phyloP scores from a whole-genome alignment of 2,888 invertebrate genomes.

The Drosophila atroscutellata region DNA sequence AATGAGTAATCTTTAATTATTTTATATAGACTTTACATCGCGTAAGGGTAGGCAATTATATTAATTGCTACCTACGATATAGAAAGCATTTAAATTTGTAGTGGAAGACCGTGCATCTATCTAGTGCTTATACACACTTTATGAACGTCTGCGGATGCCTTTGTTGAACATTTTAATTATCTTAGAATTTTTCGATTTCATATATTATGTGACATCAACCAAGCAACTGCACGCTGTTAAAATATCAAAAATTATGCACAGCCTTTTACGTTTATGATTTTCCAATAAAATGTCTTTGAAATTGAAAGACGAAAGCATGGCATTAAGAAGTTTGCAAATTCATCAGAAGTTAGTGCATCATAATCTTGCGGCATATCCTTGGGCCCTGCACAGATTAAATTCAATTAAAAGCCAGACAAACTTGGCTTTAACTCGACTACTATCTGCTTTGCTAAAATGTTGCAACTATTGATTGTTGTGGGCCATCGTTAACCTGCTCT shows the following conservation, averaged over 20 bases:
- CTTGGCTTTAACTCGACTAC: slow-evolving; percentile 39
- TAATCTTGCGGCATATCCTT: slow-evolving; percentile 18
- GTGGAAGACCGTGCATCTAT: neutral
- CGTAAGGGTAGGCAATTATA: no score
- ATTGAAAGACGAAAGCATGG: neutral
- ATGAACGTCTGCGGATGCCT: neutral
- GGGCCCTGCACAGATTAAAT: neutral
- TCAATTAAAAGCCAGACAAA: slow-evolving; percentile 16
- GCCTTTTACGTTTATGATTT: neutral
- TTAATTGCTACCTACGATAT: no score
- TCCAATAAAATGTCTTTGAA: neutral
- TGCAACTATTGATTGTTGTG: slow-evolving; percentile 61
- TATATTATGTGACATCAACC: neutral
- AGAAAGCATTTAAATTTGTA: neutral
- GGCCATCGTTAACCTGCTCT: slow-evolving; percentile 74
- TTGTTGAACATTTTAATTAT: neutral
- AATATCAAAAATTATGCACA: neutral
- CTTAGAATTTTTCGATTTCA: neutral
- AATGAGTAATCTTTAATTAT: neutral
- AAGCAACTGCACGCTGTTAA: neutral
- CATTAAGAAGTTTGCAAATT: neutral
- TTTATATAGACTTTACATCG: neutral
- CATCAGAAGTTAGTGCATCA: neutral
- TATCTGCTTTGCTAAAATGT: slow-evolving; percentile 10
- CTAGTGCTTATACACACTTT: neutral